Evolutionary conservation across 92 coral and sea anemone genomes (phyloP), one percentile per base, ranked within the genome.

Genomic region (Phenganax marumi): DNA sequence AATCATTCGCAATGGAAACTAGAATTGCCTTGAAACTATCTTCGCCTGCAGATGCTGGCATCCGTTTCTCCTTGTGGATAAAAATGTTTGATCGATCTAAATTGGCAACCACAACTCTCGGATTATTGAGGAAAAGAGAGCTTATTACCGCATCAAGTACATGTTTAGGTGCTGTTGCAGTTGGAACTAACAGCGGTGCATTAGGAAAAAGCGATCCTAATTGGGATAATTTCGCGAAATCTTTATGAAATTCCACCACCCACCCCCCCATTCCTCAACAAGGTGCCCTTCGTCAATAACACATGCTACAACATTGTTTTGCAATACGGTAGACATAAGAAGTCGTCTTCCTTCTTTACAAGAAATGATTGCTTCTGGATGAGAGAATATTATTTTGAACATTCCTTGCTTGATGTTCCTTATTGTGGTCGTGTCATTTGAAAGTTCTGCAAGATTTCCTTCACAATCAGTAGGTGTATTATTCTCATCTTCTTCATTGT

Each of bases 291-390:
- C n/a, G n/a, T n/a, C n/a, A n/a, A n/a, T n/a, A n/a, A n/a, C n/a
- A n/a, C n/a, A n/a, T n/a, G n/a, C n/a, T n/a, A n/a, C n/a, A n/a
- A n/a, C n/a, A n/a, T n/a, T n/a, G n/a, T n/a, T n/a, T n/a, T n/a
- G n/a, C n/a, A n/a, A n/a, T n/a, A n/a, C n/a, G n/a, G n/a, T n/a
- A n/a, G 76, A 70, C 63, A 84, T 56, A 18, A 83, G 53, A 0
- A 87, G 50, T 50, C 66, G 52, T 48, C 84, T 78, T 82, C 90
- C 90, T 49, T 77, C 61, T 74, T 84, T 87, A 53, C 81, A 84
- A 21, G 90, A 70, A 23, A 84, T 39, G 55, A 84, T 77, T 23
- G 85, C 90, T 80, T 88, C 90, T 6, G 90, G 90, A 77, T 87
- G 90, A 17, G 84, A 39, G 46, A 83, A 86, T 61, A 83, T n/a